Evolutionary conservation across 2,113 vertebrate genomes (phyloP).

Genomic region (Hucho hucho): DNA sequence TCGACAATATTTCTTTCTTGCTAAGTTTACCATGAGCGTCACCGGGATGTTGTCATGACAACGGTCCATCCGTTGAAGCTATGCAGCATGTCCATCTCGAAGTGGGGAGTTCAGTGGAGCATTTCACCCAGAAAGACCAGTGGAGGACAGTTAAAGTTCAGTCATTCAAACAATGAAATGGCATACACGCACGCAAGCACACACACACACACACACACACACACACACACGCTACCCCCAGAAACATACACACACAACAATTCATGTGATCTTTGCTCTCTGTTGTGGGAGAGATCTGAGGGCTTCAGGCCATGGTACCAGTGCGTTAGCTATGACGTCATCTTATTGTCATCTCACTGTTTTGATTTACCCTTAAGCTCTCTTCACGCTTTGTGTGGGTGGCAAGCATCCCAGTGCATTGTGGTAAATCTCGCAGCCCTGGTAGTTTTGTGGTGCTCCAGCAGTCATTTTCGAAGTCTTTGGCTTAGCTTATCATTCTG

Average conservation of each 20-base stretch:
- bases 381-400: conserved; percentile 38
- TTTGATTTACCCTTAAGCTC: conserved; percentile 3
- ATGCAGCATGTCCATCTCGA: background rate
- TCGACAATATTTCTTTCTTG: no score
- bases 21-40: background rate
- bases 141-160: background rate
- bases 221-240: background rate
- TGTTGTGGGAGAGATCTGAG: conserved; percentile 27
- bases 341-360: conserved; percentile 21
- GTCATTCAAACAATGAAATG: background rate
- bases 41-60: background rate
- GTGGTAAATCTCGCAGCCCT: background rate
- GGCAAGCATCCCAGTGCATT: conserved; percentile 5
- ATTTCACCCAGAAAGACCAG: background rate
- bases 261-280: conserved; percentile 20
- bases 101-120: background rate
- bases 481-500: background rate
- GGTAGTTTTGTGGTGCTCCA: background rate
- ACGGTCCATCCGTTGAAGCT: background rate
- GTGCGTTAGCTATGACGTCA: conserved; percentile 56
- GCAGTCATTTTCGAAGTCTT: background rate
- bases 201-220: conserved; percentile 1
- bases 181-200: background rate
- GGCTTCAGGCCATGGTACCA: conserved; percentile 26
- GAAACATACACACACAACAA: background rate